Base-by-base conservation (phyloP, 2,888 invertebrate genomes). In the Drosophila colorata region DNA sequence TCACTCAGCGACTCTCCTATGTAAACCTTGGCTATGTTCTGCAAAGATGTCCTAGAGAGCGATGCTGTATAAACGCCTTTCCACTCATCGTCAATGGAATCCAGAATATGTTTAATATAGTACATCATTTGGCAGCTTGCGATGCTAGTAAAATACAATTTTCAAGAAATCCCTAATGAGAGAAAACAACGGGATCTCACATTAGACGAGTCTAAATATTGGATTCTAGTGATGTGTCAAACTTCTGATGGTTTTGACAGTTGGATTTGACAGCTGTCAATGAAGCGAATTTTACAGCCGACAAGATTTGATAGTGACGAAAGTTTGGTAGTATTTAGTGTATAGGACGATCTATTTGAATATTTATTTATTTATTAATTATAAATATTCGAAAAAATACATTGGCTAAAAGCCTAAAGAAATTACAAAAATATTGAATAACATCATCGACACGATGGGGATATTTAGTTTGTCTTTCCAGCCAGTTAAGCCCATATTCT, bases 1-100 rank as follows among this genome's bases (percentile, higher is more conserved):
- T 44, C 63, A n/a, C 13, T 51, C 28, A 71, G 43, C 1, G n/a
- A 11, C 18, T 69, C 69, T 0, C 31, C 46, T 3, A 71, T 71
- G 9, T 0, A 51, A 7, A 43, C 1, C 14, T 33, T 43, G 11
- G 49, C 35, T 25, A 71, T 59, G 16, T n/a, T 37, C 11, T 44
- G 51, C 46, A 71, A n/a, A 0, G 70, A 64, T 6, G 2, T 51
- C 13, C 8, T 44, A 1, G 70, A 69, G 5, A 71, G 48, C 9
- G 44, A 55, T 16, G 48, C 14, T 1, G 47, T 38, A 13, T 43
- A 35, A 18, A 40, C n/a, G 0, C 4, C 3, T n/a, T 44, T 55
- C 38, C 49, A 58, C 0, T 40, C 9, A 4, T 58, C 37, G 2
- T 14, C 18, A 7, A 28, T 3, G 0, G 9, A 6, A 16, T 20